Base-by-base conservation (phyloP, 2,113 vertebrate species). In the Pangasianodon gigas region DNA sequence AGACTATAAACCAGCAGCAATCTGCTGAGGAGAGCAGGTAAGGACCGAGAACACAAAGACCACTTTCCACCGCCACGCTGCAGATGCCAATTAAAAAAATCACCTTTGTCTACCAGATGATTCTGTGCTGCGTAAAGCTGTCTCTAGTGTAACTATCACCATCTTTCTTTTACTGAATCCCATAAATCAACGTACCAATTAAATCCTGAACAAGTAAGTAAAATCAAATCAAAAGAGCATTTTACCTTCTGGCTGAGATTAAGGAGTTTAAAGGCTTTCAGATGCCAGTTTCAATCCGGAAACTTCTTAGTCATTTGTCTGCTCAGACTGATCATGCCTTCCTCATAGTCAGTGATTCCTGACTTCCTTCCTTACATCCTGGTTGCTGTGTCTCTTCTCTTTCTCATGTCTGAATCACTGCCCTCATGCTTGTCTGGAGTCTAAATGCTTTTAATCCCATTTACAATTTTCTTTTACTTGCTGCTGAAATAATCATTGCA, bases 11-110 rank as follows among this genome's bases (percentile, higher is more conserved):
- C 91, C 96, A 95, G 46, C 96, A 95, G 87, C 93, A 56, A 92
- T 94, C 88, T 75, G 84, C 94, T 90, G 97, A 97, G 89, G 97
- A 98, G 81, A 93, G 90, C 97, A 98, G 98, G 98, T 99, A 98
- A 98, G 97, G 93, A 95, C 92, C 84, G 58, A 32, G 54, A 92
- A 91, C 89, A 90, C 88, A 91, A 92, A 90, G 51, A 75, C 87
- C 91, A 0, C 93, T 62, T 93, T 93, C 37, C 93, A 10, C 97
- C 24, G 86, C 95, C 91, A 92, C 94, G 86, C 94, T 91, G 95
- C 96, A 29, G 96, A 95, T 0, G 94, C 95, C 93, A 95, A 94
- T 95, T 93, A 91, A 92, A 94, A 90, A 92, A 85, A 88, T 90
- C 54, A 67, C 84, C 84, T 86, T 44, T 62, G 62, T 65, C 89